phyloP scores from a whole-genome alignment of 2,888 invertebrate species.

The Euzetes globulus region DNA sequence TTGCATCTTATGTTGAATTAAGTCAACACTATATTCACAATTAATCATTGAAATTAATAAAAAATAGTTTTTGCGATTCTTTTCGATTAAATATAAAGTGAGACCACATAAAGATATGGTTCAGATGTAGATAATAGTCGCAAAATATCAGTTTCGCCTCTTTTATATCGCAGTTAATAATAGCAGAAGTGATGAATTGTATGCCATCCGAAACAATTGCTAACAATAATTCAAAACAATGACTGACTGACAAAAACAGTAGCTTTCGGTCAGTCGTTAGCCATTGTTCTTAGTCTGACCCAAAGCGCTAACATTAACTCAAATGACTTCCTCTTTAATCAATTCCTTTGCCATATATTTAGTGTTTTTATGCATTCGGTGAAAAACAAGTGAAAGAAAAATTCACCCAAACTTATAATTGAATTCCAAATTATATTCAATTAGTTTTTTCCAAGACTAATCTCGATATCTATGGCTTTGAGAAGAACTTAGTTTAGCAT shows the following conservation, averaged over 20 bases:
- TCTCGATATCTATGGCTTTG: not conserved
- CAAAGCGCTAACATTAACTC: not conserved
- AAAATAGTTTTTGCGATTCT: not conserved
- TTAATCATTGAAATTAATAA: constrained; percentile 19
- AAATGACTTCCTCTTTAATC: not conserved
- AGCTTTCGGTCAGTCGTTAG: not conserved
- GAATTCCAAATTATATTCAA: not conserved
- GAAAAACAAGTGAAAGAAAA: not conserved
- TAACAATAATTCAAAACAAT: constrained; percentile 27
- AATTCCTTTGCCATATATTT: too few relatives aligned
- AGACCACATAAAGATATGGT: constrained; percentile 21
- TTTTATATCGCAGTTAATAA: constrained; percentile 15
- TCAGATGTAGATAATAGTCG: constrained; percentile 14
- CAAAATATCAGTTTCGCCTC: constrained; percentile 18
- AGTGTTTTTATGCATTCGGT: not conserved
- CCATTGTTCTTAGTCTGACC: not conserved
- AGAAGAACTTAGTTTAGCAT: constrained; percentile 2
- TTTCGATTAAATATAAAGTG: constrained; percentile 1
- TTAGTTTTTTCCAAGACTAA: not conserved
- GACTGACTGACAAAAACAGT: constrained; percentile 16
- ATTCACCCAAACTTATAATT: not conserved
- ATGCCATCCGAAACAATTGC: constrained; percentile 27
- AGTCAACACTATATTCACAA: not conserved
- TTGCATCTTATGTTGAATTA: not conserved
- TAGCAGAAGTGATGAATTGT: constrained; percentile 23